Evolutionary conservation across 2,888 invertebrate genomes (phyloP), one percentile per base, ranked within the genome.

Genomic region (Pyralis farinalis): DNA sequence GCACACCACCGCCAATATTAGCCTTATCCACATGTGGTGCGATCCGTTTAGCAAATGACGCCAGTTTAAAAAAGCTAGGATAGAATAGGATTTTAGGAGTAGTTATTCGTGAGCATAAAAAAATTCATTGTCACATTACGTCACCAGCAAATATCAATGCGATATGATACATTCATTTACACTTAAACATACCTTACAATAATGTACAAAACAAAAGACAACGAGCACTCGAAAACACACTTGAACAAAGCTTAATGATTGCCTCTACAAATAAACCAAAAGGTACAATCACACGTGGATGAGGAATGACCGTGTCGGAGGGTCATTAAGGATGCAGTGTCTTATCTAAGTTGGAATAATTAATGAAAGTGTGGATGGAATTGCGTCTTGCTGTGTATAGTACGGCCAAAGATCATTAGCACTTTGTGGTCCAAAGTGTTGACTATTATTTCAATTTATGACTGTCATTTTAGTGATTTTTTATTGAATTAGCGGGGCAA

Each of bases 341-440:
- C 85, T 87, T 88, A 87, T 88, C 87, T 88, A 85, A 82, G 71
- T 78, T 62, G 71, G 81, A 75, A 87, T 87, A 88, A 87, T 88
- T 87, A 88, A 88, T 88, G 87, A 79, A 86, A 85, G 76, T 73
- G 78, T 71, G 64, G 77, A 71, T 69, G 71, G 73, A 54, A 67
- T 67, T 77, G 77, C 72, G 72, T 68, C 83, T 74, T 66, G 85
- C 84, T 80, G 81, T 71, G 63, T 55, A 55, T 51, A 55, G 40
- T 40, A 36, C 34, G 25, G 3, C 2, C 25, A 2, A 25, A 3
- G 7, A 25, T 25, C 25, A 25, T 25, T 25, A n/a, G 25, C 25
- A 25, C 25, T 7, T 25, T 25, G n/a, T 25, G 25, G 25, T 8
- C 1, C 1, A 25, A 8, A 25, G 25, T 25, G n/a, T n/a, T n/a